Conservation (phyloP, 2,797 vertebrate genomes). For the Danio aesculapii region DNA sequence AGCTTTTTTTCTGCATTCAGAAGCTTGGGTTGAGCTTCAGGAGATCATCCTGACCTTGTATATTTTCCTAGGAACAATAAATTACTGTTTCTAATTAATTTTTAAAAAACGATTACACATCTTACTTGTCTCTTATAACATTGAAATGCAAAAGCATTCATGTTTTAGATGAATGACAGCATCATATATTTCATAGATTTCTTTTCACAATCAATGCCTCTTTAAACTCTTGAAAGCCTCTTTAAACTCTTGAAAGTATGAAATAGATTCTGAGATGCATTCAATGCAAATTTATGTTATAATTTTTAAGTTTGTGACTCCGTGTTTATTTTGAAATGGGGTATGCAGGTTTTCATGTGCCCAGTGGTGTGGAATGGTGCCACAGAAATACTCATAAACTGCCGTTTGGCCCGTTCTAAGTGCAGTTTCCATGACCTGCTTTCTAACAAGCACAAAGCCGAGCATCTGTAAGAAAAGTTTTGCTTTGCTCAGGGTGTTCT, state of each 20-base stretch:
- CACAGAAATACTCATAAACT: slow-evolving; percentile 56
- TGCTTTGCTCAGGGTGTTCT: slow-evolving; percentile 22
- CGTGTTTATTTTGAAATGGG: slow-evolving; percentile 27
- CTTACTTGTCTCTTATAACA: background rate
- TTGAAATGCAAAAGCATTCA: background rate
- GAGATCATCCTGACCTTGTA: too few species aligned
- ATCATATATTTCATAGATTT: background rate
- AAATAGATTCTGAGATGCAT: slow-evolving; percentile 4
- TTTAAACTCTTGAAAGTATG: slow-evolving; percentile 4
- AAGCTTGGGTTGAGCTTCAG: too few species aligned
- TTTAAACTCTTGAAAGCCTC: background rate
- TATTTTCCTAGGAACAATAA: background rate
- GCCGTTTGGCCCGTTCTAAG: slow-evolving; percentile 60
- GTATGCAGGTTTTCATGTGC: slow-evolving; percentile 20
- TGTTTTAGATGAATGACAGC: background rate
- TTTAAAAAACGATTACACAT: background rate
- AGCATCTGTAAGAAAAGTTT: slow-evolving; percentile 27
- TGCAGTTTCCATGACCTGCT: slow-evolving; percentile 70
- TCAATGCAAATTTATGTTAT: background rate
- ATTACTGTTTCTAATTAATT: background rate
- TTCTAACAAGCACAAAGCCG: slow-evolving; percentile 59
- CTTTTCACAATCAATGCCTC: background rate
- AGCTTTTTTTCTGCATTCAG: background rate
- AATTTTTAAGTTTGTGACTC: slow-evolving; percentile 11
- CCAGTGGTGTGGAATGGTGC: slow-evolving; percentile 35